Conservation (phyloP, 2,113 vertebrate genomes). For the Mugil cephalus region DNA sequence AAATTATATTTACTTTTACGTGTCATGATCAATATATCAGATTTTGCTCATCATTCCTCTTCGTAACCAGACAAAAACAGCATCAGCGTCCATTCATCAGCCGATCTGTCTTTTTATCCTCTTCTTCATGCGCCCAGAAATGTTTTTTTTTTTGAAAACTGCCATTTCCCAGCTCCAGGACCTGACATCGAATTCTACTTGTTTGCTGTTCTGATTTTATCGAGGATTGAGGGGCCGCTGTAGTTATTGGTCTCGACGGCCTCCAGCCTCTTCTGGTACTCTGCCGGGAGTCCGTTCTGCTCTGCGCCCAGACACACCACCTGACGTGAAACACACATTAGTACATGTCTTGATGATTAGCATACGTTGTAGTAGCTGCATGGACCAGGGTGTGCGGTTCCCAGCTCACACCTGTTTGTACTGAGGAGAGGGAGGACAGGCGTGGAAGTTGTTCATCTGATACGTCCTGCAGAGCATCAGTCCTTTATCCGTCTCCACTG, state of each 20-base stretch:
- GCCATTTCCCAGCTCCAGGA: not conserved
- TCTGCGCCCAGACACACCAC: constrained; percentile 92
- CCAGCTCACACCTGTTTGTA: constrained; percentile 89
- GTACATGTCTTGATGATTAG: too few relatives aligned
- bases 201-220: constrained; percentile 58
- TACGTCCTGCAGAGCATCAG: constrained; percentile 89
- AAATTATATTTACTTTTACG: too few relatives aligned
- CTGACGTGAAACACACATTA: constrained; percentile 67
- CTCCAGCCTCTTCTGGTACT: constrained; percentile 89
- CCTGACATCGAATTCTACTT: constrained; percentile 1
- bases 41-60: too few relatives aligned
- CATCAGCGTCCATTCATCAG: not conserved
- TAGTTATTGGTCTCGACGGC: constrained; percentile 90
- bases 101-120: not conserved
- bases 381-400: too few relatives aligned
- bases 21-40: too few relatives aligned
- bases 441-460: constrained; percentile 89
- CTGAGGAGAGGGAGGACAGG: constrained; percentile 89
- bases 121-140: not conserved
- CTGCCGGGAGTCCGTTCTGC: constrained; percentile 88
- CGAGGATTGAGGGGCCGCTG: constrained; percentile 78
- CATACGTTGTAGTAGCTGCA: too few relatives aligned
- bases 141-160: too few relatives aligned
- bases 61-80: too few relatives aligned
- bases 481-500: constrained; percentile 84